Conservation (phyloP, 2,888 invertebrate genomes). For the Rhingia campestris region DNA sequence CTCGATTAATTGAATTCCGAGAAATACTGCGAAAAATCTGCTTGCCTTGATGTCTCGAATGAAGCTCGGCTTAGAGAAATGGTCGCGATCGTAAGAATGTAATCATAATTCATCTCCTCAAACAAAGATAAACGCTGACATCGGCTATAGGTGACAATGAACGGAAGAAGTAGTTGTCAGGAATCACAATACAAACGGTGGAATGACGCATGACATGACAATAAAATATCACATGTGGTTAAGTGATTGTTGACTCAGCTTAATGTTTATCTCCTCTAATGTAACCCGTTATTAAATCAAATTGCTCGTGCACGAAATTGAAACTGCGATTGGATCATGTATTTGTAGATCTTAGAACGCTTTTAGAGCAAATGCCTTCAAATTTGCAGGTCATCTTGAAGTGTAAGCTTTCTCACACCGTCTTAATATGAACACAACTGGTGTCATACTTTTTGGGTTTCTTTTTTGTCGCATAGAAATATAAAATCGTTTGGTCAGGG, state of each 20-base stretch:
- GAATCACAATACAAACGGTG: conserved; percentile 24
- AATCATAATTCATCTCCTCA: conserved; percentile 24
- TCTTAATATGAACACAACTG: no score
- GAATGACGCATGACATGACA: conserved; percentile 2
- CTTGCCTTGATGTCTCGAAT: no score
- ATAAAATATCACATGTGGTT: not conserved
- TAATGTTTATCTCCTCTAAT: not conserved
- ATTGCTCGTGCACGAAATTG: not conserved
- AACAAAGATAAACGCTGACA: not conserved
- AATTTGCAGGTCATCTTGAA: no score
- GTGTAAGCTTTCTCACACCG: no score
- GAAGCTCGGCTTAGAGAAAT: not conserved
- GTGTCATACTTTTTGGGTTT: no score
- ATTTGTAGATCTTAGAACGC: not conserved
- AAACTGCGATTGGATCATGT: not conserved
- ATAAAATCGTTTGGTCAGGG: no score
- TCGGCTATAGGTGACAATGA: conserved; percentile 30
- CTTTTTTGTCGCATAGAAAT: no score
- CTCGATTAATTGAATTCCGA: conserved; percentile 9
- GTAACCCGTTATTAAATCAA: conserved; percentile 1
- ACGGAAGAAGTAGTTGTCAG: conserved; percentile 37
- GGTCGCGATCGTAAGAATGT: not conserved
- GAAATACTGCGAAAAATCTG: not conserved
- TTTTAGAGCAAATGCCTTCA: no score
- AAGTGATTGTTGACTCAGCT: not conserved